Base-by-base conservation (phyloP, 2,888 invertebrate species). In the Sericinus montela region DNA sequence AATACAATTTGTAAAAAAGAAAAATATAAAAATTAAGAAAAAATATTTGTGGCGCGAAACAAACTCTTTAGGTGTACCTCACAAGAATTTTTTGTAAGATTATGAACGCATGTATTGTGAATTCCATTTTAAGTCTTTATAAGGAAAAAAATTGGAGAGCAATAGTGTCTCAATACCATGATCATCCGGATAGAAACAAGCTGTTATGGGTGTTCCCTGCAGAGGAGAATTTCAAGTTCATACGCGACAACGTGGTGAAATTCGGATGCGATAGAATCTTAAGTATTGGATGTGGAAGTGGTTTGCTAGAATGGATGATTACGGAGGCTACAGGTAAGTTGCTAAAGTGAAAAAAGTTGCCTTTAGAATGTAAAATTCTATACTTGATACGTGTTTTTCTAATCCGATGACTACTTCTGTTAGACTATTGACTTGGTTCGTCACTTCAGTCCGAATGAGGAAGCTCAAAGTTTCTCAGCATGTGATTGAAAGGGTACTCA, bases 241-340 rank as follows among this genome's bases (percentile, higher is more conserved):
- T 95, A 0, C 80, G 86, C 56, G 60, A 75, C 3, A 65, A 83
- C 40, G 63, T 93, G 43, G 51, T 58, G 13, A 67, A 84, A 29
- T 67, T 90, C 13, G 56, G 79, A 4, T 81, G 92, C 57, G 65
- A 73, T 5, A 82, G 80, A 19, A 75, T 95, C 32, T 71, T 92
- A 48, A 95, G 95, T 58, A 78, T 96, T 29, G 95, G 95, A 1
- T 95, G 95, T 70, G 95, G 96, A 10, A 93, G 92, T 55, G 95
- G 95, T 0, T 79, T 96, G n/a, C 80, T 96, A 25, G 96, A 96
- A 75, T 95, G 95, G 95, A 91, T 95, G 57, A 79, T 96, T 39
- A 80, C 81, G 36, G 80, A 91, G 72, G 91, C 91, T 60, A 91
- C 91, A 60, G 92, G 94, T 94, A 75, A 76, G 29, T 32, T 36